phyloP scores from a whole-genome alignment of 2,113 vertebrate genomes.

The Albula goreensis region DNA sequence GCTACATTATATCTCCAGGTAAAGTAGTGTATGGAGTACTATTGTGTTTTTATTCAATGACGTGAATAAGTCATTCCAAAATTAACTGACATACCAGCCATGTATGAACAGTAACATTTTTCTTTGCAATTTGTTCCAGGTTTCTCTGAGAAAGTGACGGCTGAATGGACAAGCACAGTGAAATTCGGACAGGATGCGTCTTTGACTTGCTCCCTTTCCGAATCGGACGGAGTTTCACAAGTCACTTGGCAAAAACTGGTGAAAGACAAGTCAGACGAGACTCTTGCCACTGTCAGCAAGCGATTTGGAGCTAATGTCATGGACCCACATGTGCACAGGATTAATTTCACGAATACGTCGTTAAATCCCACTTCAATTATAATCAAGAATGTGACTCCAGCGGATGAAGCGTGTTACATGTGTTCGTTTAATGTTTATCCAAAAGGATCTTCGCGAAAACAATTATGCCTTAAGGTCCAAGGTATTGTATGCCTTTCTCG shows the following conservation, averaged over 20 bases:
- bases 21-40: not conserved
- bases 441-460: slow-evolving; percentile 47
- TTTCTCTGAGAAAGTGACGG: not conserved
- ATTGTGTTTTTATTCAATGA: not conserved
- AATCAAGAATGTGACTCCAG: slow-evolving; percentile 50
- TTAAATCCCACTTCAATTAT: slow-evolving; percentile 53
- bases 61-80: too few relatives aligned
- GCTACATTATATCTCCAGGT: not conserved
- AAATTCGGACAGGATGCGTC: slow-evolving; percentile 17
- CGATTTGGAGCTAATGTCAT: slow-evolving; percentile 48
- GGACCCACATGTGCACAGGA: slow-evolving; percentile 31
- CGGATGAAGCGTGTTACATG: slow-evolving; percentile 63
- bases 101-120: not conserved
- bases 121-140: slow-evolving; percentile 31
- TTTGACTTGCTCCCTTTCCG: slow-evolving; percentile 32
- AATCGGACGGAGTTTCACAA: slow-evolving; percentile 53
- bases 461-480: slow-evolving; percentile 60
- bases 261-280: slow-evolving; percentile 22
- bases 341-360: slow-evolving; percentile 43
- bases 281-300: slow-evolving; percentile 56
- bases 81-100: too few relatives aligned
- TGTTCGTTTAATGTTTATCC: slow-evolving; percentile 67
- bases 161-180: slow-evolving; percentile 23
- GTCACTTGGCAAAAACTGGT: slow-evolving; percentile 58
- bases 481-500: slow-evolving; percentile 46